Evolutionary conservation across 35 echinoderm and acorn worm species (phyloP).

Genomic region (Lytechinus variegatus): DNA sequence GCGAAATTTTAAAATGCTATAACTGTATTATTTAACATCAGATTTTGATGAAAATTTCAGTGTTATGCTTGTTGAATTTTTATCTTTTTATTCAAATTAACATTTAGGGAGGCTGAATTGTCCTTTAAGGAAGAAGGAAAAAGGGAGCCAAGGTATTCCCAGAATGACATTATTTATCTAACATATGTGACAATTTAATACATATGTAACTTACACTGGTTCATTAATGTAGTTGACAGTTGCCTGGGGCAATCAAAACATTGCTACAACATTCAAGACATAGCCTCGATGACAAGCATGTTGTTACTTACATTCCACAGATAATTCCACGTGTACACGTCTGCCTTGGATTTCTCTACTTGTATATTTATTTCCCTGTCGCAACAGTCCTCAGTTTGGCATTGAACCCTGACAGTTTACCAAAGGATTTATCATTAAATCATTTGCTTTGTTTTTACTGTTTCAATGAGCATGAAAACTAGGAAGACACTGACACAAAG

Average conservation of each 20-base stretch:
- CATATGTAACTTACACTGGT: not conserved
- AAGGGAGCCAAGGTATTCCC: not conserved
- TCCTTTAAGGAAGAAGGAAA: not conserved
- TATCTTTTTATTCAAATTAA: no score
- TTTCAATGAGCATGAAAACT: no score
- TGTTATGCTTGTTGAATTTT: no score
- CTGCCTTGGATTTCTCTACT: not conserved
- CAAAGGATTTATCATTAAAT: not conserved
- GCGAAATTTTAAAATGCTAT: no score
- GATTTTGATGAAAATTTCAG: no score
- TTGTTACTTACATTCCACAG: slow-evolving; percentile 10
- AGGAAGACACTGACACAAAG: no score
- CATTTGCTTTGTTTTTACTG: not conserved
- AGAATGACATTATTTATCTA: not conserved
- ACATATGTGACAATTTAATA: not conserved
- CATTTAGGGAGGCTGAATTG: no score
- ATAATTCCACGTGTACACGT: not conserved
- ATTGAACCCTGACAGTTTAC: not conserved
- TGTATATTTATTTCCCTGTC: not conserved
- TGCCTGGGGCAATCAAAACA: not conserved
- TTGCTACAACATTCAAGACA: not conserved
- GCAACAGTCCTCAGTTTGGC: not conserved
- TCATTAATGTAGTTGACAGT: slow-evolving; percentile 13
- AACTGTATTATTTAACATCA: no score
- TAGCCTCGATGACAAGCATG: not conserved